Conservation (phyloP, 2,888 invertebrate genomes). For the Acanthosepion pharaonis region DNA sequence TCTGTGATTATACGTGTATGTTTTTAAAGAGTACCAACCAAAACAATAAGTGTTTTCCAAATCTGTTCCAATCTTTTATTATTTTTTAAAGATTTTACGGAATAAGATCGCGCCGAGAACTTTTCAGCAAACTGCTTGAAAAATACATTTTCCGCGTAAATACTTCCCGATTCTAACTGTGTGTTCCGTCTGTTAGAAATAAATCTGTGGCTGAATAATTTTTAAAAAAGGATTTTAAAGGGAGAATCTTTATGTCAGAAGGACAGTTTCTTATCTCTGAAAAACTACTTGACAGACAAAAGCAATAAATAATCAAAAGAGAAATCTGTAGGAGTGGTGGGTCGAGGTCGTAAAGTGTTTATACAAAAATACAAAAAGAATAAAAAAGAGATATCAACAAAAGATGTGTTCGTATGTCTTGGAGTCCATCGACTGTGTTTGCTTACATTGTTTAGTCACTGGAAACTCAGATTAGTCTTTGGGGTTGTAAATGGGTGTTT, state of each 20-base stretch:
- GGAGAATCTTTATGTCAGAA: not conserved
- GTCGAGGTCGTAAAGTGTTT: not conserved
- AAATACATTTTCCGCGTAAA: no score
- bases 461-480: not conserved
- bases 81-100: no score
- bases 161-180: no score
- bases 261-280: not conserved
- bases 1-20: no score
- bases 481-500: not conserved
- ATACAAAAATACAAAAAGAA: not conserved
- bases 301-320: not conserved
- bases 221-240: not conserved
- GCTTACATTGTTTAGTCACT: not conserved
- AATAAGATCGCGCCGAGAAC: no score
- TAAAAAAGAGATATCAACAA: no score
- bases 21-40: no score
- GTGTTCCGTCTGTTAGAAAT: no score
- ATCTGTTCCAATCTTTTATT: no score
- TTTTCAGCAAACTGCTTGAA: no score
- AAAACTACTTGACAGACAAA: not conserved
- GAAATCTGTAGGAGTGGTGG: not conserved
- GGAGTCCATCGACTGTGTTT: not conserved
- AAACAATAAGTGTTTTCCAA: no score
- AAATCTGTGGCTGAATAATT: not conserved
- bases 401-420: not conserved